Base-by-base conservation (phyloP, 2,797 vertebrate species). In the Harpagifer antarcticus region DNA sequence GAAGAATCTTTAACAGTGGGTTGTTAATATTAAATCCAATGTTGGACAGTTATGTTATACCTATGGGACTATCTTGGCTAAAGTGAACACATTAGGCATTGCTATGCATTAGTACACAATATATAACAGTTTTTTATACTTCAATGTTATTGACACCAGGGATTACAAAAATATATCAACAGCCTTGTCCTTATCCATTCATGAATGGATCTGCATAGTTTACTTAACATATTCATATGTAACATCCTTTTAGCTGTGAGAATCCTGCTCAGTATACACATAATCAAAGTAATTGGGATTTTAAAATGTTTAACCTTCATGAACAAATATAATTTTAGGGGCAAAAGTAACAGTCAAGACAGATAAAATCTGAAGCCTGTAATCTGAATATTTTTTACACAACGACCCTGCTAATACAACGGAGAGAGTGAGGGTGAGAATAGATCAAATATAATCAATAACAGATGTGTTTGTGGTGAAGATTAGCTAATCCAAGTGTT, bases 21-120 rank as follows among this genome's bases (percentile, higher is more conserved):
- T 71, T 71, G 19, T 19, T 2, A 2, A 33, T 52, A 5, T 50
- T 61, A 59, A 9, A 54, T 27, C n/a, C 8, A 68, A 27, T 53
- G 47, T 59, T 1, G 15, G 20, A 61, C 4, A 40, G 11, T 27
- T 56, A 48, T 47, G 50, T 5, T 1, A 60, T 48, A 52, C 27
- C 43, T 56, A 60, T 31, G 33, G 43, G n/a, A 58, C 7, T 20
- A 31, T 72, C 27, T 69, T 53, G n/a, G 20, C 27, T 49, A 12
- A 6, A 16, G 14, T 59, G 16, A 52, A 59, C 4, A n/a, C 43
- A 16, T 37, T 37, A 37, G 33, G 33, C n/a, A 20, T 10, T 13
- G 27, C 27, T 27, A 27, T 10, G 48, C n/a, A 50, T 50, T 50
- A 27, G 27, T 27, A 27, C 4, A 27, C 27, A 27, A 27, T 27